Percentiles rank a stretch among this genome's conserved stretches.
Conservation (phyloP, 1,140 invertebrate genomes). For the Arion vulgaris region DNA sequence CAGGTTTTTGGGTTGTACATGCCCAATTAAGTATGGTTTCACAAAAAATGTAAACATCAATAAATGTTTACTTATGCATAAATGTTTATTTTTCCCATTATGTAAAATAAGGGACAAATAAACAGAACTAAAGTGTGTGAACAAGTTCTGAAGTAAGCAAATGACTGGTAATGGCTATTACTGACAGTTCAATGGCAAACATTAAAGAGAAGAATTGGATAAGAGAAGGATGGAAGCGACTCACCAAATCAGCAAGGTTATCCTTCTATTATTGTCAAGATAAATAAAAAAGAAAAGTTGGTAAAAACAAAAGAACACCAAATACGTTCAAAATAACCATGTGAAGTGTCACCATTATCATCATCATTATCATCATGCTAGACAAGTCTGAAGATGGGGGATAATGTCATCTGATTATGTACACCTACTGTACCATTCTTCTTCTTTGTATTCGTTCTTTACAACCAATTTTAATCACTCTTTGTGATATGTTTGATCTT, state of each 20-base stretch:
- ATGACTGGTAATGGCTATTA: not conserved
- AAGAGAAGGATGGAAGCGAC: constrained; percentile 15
- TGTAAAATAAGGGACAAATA: not conserved
- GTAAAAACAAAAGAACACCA: not conserved
- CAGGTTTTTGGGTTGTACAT: not conserved
- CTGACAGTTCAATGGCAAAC: not conserved
- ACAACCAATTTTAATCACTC: no score
- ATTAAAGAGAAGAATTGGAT: not conserved
- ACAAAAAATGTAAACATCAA: not conserved
- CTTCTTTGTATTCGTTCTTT: no score
- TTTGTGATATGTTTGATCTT: no score
- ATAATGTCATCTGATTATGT: no score
- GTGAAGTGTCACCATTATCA: not conserved
- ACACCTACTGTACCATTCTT: no score
- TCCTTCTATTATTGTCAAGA: constrained; percentile 39
- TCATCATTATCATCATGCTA: no score
- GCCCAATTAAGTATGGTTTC: not conserved
- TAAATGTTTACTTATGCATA: not conserved
- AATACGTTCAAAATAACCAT: constrained; percentile 10
- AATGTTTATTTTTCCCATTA: not conserved
- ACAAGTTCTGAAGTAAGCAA: not conserved
- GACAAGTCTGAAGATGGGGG: no score
- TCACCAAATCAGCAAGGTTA: constrained; percentile 38
- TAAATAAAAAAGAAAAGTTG: constrained; percentile 12
- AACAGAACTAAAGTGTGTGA: not conserved